Conservation (phyloP, 2,888 invertebrate genomes). For the Lomographa bimaculata region DNA sequence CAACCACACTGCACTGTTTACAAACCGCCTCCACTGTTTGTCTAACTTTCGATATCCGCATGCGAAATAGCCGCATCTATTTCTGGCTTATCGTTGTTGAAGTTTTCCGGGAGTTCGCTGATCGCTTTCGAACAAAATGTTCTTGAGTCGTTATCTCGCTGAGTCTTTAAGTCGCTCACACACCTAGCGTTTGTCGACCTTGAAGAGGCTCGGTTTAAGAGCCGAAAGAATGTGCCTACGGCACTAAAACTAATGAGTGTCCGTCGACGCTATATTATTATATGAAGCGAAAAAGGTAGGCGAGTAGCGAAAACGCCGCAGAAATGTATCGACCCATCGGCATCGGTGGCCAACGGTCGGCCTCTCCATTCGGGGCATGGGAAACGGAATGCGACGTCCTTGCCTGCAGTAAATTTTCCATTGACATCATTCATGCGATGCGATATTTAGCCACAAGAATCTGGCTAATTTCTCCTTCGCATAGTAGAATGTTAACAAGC, state of each 20-base stretch:
- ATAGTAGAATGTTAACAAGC: slow-evolving; percentile 28
- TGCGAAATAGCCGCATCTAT: slow-evolving; percentile 47
- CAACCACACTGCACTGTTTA: slow-evolving; percentile 45
- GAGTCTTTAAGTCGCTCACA: slow-evolving; percentile 42
- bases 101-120: slow-evolving; percentile 26
- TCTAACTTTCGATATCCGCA: slow-evolving; percentile 41
- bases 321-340: slow-evolving; percentile 77
- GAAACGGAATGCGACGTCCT: slow-evolving; percentile 58
- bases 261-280: slow-evolving; percentile 25
- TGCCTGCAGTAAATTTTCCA: slow-evolving; percentile 49
- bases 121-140: slow-evolving; percentile 19
- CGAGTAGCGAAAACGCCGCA: slow-evolving; percentile 71
- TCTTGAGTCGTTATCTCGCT: slow-evolving; percentile 33
- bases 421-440: slow-evolving; percentile 40
- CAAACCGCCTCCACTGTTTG: slow-evolving; percentile 44
- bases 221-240: slow-evolving; percentile 42
- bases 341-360: slow-evolving; percentile 53
- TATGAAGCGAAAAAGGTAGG: slow-evolving; percentile 31
- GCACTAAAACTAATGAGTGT: slow-evolving; percentile 38
- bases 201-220: slow-evolving; percentile 39
- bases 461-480: slow-evolving; percentile 26
- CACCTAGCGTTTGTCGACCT: slow-evolving; percentile 41
- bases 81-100: slow-evolving; percentile 39
- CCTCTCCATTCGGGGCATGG: slow-evolving; percentile 58
- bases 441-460: slow-evolving; percentile 21